phyloP scores from a whole-genome alignment of 2,797 vertebrate species.

The Steatocranus sp. region DNA sequence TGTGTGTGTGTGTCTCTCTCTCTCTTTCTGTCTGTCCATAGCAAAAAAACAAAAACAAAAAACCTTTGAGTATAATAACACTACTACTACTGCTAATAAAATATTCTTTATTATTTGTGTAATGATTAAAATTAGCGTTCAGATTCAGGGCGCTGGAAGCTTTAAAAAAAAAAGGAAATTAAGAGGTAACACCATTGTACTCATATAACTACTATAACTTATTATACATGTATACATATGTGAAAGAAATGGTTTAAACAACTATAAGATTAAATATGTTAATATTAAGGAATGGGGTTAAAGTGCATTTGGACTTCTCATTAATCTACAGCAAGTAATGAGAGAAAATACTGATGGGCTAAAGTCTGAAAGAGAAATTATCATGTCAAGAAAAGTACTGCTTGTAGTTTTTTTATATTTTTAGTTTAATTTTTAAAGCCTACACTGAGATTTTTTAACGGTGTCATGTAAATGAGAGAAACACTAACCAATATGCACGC shows the following conservation, averaged over 20 bases:
- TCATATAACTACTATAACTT: neutral
- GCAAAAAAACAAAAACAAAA: accelerated
- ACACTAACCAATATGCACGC: accelerated
- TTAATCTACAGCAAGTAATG: accelerated
- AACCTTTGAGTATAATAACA: neutral
- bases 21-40: neutral
- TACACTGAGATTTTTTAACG: neutral
- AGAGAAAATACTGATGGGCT: neutral
- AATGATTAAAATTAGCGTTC: neutral
- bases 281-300: neutral
- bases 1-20: accelerated
- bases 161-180: neutral
- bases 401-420: neutral
- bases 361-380: neutral
- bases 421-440: neutral
- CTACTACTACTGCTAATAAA: neutral
- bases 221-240: neutral
- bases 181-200: neutral
- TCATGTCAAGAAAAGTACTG: neutral
- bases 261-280: neutral
- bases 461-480: accelerated
- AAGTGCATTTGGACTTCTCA: neutral
- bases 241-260: neutral
- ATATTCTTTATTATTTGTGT: neutral
- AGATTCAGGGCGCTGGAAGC: neutral